These are phyloP conservation scores for Jacana jacana DNA, from an alignment of 2,113 vertebrate species.

Conservation along the genomic window DNA sequence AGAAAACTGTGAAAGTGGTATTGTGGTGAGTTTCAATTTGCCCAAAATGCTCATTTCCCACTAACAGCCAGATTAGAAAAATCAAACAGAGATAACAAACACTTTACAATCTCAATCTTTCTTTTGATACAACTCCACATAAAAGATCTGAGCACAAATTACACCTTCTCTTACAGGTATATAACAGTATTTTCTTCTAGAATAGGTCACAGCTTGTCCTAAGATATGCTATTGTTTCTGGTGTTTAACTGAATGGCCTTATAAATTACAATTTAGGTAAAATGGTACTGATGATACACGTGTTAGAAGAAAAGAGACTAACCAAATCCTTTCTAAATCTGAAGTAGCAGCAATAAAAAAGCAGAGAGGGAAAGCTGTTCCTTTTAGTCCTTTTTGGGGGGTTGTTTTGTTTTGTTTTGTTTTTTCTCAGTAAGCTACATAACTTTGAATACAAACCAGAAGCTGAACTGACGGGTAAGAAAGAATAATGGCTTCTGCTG, in stretches of 20 bases:
- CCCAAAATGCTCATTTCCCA: background rate
- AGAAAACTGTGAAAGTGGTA: background rate
- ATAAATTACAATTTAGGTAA: background rate
- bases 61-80: background rate
- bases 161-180: background rate
- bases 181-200: background rate
- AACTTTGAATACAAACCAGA: background rate
- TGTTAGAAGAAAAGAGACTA: background rate
- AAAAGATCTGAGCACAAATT: background rate
- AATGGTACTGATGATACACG: background rate
- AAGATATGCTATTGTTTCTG: background rate
- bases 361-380: accelerated
- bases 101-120: background rate
- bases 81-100: background rate
- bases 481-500: background rate
- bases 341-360: background rate
- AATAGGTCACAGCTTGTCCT: background rate
- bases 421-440: background rate
- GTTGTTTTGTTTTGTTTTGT: background rate
- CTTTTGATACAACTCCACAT: background rate
- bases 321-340: background rate
- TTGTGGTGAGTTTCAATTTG: background rate
- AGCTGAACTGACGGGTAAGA: background rate
- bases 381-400: background rate
- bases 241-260: background rate